A percentile compares a stretch with the other conserved stretches of the same genome.
Conservation (phyloP, 1,140 invertebrate genomes). For the Euglossa dilemma region DNA sequence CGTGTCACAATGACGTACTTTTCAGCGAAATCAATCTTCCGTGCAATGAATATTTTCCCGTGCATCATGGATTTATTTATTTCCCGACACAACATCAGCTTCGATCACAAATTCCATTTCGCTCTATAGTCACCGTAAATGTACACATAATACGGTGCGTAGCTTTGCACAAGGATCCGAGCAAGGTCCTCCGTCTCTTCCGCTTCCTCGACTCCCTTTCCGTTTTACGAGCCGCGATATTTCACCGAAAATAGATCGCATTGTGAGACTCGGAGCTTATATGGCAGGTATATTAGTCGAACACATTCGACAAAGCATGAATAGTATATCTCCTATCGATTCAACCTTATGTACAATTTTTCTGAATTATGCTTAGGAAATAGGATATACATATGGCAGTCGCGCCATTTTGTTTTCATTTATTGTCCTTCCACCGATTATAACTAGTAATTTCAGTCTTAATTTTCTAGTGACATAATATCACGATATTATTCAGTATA, state of each 20-base stretch:
- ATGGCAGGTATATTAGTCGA: slow-evolving; percentile 1
- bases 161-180: slow-evolving; percentile 40
- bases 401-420: too few species aligned
- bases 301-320: neutral
- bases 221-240: slow-evolving; percentile 46
- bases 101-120: slow-evolving; percentile 41
- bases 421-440: too few species aligned
- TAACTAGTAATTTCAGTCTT: too few species aligned
- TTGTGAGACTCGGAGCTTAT: slow-evolving; percentile 4
- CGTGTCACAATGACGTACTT: neutral
- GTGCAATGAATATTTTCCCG: slow-evolving; percentile 2
- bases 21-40: slow-evolving; percentile 35
- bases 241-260: slow-evolving; percentile 38
- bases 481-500: too few species aligned
- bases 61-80: slow-evolving; percentile 22
- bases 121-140: slow-evolving; percentile 32
- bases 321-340: neutral
- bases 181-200: neutral
- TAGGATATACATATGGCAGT: too few species aligned
- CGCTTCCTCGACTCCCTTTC: neutral
- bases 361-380: neutral
- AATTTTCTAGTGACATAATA: too few species aligned
- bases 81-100: neutral
- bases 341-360: neutral
- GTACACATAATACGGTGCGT: slow-evolving; percentile 45